Base-by-base conservation (phyloP, 1,140 invertebrate genomes). In the Pteromalus puparum region DNA sequence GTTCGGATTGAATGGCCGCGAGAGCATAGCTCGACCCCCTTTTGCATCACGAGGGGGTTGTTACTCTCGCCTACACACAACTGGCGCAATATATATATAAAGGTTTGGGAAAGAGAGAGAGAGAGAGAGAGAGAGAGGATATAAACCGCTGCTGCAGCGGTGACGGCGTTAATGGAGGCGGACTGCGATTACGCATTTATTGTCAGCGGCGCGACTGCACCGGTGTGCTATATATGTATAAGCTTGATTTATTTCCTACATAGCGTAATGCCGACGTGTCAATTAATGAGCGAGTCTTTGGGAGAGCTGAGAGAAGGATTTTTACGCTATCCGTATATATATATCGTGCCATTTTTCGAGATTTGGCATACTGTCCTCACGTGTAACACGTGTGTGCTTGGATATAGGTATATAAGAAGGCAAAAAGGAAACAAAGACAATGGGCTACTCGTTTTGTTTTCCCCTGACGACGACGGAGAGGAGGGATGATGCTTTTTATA, bases 151-250 rank as follows among this genome's bases (percentile, higher is more conserved):
- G 72, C 34, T 42, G 21, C 34, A 21, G 53, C 72, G 34, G 34
- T 18, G 38, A 34, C 18, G 3, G 53, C 72, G 53, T 82, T 76
- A 76, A 82, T 67, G 73, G 81, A 76, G 81, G 48, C 61, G 61
- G 67, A 73, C 38, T 72, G 24, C 82, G 68, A 84, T 84, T 84
- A 84, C 75, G 75, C 68, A 79, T 73, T 72, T 73, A 79, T 78
- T 79, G 46, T 61, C 76, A 7, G 24, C n/a, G 26, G 80, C 38
- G 38, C 21, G 46, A 61, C 48, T 77, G 65, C 65, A 46, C 65
- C 61, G 53, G 18, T 18, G 13, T 53, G 1, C 12, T 18, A 53
- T 26, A 42, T 24, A 42, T 24, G 42, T 15, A 26, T 77, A 83
- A 83, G 46, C 82, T 84, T 84, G 82, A 84, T 84, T 84, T 84